Evolutionary conservation across 1,140 invertebrate species (phyloP).

Genomic region (Drosophila quadrilineata): DNA sequence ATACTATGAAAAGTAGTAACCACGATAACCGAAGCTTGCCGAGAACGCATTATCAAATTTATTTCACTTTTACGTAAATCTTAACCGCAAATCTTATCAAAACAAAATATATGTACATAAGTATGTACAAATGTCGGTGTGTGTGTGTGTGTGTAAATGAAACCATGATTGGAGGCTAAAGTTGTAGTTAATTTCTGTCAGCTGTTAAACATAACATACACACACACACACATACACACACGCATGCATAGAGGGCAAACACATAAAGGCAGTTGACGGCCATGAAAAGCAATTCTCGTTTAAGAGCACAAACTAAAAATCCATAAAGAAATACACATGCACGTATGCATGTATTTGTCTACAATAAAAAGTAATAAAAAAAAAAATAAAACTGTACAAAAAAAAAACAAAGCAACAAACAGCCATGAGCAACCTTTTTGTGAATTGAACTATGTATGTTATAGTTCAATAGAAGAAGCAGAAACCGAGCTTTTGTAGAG

Average conservation of each 20-base stretch:
- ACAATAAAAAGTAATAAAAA: neutral
- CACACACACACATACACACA: neutral
- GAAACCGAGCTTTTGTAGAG: too few relatives aligned
- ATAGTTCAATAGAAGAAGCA: slow-evolving; percentile 21
- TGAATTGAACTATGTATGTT: slow-evolving; percentile 9
- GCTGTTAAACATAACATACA: neutral
- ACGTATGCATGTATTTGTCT: too few relatives aligned
- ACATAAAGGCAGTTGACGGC: slow-evolving; percentile 25
- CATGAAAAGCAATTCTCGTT: slow-evolving; percentile 44
- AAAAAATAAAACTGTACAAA: neutral
- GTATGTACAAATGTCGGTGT: neutral
- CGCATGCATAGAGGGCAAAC: neutral
- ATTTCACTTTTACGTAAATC: slow-evolving; percentile 41
- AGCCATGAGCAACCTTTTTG: slow-evolving; percentile 29
- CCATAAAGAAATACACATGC: slow-evolving; percentile 1
- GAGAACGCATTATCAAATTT: slow-evolving; percentile 42
- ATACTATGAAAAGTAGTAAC: neutral
- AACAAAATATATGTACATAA: neutral
- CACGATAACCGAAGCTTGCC: slow-evolving; percentile 18
- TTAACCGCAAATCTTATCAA: slow-evolving; percentile 40
- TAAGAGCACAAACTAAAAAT: slow-evolving; percentile 17
- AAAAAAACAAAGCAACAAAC: slow-evolving; percentile 13
- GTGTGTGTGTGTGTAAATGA: neutral
- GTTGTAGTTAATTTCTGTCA: slow-evolving; percentile 4
- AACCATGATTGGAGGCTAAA: neutral